Evolutionary conservation across 2,797 vertebrate species (phyloP).

Genomic region (Selene dorsalis): DNA sequence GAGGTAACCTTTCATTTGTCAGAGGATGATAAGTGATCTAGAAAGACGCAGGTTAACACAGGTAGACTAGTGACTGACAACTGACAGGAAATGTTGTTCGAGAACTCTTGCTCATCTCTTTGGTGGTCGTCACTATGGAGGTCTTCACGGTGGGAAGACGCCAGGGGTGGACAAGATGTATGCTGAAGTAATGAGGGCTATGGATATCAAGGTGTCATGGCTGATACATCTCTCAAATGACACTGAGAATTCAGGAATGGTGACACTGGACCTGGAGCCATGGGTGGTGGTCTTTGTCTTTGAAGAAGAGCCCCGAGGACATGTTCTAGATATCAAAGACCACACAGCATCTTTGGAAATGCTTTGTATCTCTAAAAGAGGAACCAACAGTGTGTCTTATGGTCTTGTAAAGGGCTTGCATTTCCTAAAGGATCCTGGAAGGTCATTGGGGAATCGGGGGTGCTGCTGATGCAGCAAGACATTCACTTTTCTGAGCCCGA

Average conservation of each 20-base stretch:
- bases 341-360: conserved; percentile 29
- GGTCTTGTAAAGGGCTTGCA: too few relatives aligned
- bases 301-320: conserved; percentile 24
- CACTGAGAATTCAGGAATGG: conserved; percentile 44
- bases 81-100: background rate
- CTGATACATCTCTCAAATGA: conserved; percentile 53
- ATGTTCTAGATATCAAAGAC: conserved; percentile 26
- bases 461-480: conserved; percentile 10
- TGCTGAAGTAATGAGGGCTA: conserved; percentile 74
- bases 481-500: conserved; percentile 29
- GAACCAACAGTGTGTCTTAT: background rate
- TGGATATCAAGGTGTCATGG: conserved; percentile 58
- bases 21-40: background rate
- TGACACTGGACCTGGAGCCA: conserved; percentile 40
- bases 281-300: conserved; percentile 30
- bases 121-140: conserved; percentile 33
- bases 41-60: background rate
- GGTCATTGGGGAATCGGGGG: background rate
- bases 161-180: conserved; percentile 70
- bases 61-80: background rate
- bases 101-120: conserved; percentile 32
- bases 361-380: background rate
- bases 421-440: background rate
- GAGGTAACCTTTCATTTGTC: background rate
- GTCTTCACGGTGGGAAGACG: conserved; percentile 41